Evolutionary conservation across 2,888 invertebrate genomes (phyloP).

Genomic region (Drosophila limbata): DNA sequence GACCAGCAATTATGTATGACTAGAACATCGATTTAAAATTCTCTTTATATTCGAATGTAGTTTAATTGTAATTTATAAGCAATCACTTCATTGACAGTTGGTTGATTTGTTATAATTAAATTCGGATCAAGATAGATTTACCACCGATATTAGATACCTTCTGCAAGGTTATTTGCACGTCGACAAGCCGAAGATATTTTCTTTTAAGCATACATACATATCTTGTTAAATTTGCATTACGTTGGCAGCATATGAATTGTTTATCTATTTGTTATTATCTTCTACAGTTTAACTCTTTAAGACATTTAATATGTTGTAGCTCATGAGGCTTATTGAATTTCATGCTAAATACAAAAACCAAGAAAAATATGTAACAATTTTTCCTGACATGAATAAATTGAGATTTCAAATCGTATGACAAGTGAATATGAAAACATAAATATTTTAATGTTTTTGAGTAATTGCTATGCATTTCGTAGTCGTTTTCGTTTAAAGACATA

Average conservation of each 20-base stretch:
- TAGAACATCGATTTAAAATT: not conserved
- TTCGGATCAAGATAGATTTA: not conserved
- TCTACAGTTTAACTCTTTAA: not conserved
- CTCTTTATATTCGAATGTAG: not conserved
- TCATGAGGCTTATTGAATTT: constrained; percentile 1
- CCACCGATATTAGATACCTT: not conserved
- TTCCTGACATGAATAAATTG: not conserved
- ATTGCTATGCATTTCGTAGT: not conserved
- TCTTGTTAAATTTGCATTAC: constrained; percentile 3
- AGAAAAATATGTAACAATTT: not conserved
- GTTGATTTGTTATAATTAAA: not conserved
- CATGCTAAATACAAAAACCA: not conserved
- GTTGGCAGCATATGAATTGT: constrained; percentile 21
- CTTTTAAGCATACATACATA: not conserved
- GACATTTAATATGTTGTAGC: not conserved
- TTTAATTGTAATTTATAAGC: not conserved
- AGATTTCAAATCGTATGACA: not conserved
- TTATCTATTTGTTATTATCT: constrained; percentile 4
- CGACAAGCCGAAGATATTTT: not conserved
- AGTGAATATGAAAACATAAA: not conserved
- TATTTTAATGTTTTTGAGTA: not conserved
- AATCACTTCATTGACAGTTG: not conserved
- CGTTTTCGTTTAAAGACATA: not conserved
- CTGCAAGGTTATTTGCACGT: constrained; percentile 9
- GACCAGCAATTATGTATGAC: not conserved